Percentiles rank a stretch among this genome's conserved stretches.
phyloP scores from a whole-genome alignment of 2,797 vertebrate genomes.

The Typhlichthys subterraneus region DNA sequence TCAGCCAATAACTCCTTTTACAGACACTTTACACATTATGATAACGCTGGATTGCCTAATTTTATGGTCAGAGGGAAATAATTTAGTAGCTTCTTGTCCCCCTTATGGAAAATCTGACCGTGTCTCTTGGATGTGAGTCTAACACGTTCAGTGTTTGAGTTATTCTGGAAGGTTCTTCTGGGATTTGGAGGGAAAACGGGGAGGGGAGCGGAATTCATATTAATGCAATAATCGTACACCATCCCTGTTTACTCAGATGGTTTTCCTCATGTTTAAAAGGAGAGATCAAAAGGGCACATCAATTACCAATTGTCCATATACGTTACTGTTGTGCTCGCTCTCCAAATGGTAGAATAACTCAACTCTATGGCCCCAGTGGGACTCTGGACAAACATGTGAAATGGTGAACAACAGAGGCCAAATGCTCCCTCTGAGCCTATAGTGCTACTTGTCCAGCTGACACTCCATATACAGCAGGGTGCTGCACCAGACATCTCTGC shows the following conservation, averaged over 20 bases:
- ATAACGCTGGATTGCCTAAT: conserved; percentile 25
- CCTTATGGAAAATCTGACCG: conserved; percentile 62
- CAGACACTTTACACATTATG: conserved; percentile 24
- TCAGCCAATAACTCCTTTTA: conserved; percentile 1
- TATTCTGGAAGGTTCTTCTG: conserved; percentile 67
- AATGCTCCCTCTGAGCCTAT: conserved; percentile 40
- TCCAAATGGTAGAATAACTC: conserved; percentile 74
- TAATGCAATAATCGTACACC: conserved; percentile 74
- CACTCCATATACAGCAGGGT: too few species aligned
- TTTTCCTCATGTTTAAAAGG: conserved; percentile 67
- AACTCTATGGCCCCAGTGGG: conserved; percentile 71
- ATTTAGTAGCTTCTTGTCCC: conserved; percentile 34
- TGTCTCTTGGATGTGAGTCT: conserved; percentile 50
- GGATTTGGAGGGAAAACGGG: conserved; percentile 44
- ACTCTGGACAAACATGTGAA: conserved; percentile 70
- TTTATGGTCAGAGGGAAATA: conserved; percentile 27
- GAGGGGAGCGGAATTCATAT: conserved; percentile 65
- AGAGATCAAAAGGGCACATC: conserved; percentile 78
- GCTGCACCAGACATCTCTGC: too few species aligned
- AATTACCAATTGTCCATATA: conserved; percentile 77
- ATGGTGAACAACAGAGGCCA: conserved; percentile 65
- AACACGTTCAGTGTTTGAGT: conserved; percentile 64
- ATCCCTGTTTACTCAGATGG: conserved; percentile 81
- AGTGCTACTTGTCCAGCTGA: too few species aligned
- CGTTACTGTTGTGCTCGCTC: conserved; percentile 73